These are phyloP conservation scores for Rhynchopsitta pachyrhyncha DNA, from an alignment of 2,113 vertebrate species.

Conservation along the genomic window DNA sequence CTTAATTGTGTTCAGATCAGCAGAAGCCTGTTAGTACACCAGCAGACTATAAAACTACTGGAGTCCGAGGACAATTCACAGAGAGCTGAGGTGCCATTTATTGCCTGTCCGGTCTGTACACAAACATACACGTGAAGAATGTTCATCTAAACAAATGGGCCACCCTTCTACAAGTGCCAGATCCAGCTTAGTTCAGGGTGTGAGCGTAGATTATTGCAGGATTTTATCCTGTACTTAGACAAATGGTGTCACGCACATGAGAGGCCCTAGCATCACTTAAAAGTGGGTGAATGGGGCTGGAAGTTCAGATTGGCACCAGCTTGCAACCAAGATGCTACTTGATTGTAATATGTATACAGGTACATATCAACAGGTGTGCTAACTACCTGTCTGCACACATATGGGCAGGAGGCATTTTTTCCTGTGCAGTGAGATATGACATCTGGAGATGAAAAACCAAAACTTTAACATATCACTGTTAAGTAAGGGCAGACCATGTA, in stretches of 20 bases:
- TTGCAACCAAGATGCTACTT: not conserved
- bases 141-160: not conserved
- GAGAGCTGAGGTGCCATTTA: not conserved
- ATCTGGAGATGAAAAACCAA: not conserved
- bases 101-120: not conserved
- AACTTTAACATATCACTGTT: not conserved
- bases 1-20: not conserved
- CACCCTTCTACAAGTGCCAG: not conserved
- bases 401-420: not conserved
- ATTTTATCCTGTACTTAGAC: not conserved
- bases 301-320: not conserved
- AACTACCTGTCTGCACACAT: not conserved
- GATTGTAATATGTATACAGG: not conserved
- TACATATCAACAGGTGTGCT: not conserved
- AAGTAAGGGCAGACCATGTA: not conserved
- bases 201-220: not conserved
- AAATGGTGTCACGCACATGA: not conserved
- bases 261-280: not conserved
- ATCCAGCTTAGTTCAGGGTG: not conserved
- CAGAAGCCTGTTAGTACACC: not conserved
- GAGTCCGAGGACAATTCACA: not conserved
- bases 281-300: not conserved
- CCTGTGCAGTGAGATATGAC: not conserved
- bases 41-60: not conserved
- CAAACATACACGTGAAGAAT: not conserved